Base-by-base conservation (phyloP, 1,140 invertebrate species). In the Pteromalus puparum region DNA sequence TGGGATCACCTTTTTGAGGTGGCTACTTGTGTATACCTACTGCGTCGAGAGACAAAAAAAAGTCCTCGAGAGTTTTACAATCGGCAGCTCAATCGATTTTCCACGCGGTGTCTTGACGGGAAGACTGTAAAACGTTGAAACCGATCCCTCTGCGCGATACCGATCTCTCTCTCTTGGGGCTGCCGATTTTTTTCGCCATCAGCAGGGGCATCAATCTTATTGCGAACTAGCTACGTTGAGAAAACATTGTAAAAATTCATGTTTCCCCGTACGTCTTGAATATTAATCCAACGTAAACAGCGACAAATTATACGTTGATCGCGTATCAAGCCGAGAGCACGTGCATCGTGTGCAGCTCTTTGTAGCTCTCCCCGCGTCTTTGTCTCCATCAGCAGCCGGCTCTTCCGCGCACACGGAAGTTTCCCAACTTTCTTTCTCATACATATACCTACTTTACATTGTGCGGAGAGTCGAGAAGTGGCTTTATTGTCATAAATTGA, bases 371-470 rank as follows among this genome's bases (percentile, higher is more conserved):
- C 48, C 13, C 48, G 53, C 3, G 53, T 21, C 53, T 61, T 61
- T 61, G 53, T n/a, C 53, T 6, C 4, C 53, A 48, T 2, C 46
- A 15, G 2, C 48, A 53, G 48, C 48, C 48, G 13, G 13, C 18
- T 61, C 18, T 61, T 61, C 53, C 53, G 18, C 18, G n/a, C 67
- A 18, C 67, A 30, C 68, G 68, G 72, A 74, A 74, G 34, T 76
- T 76, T 76, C 42, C 74, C 38, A 76, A 76, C 74, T 75, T 75
- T 75, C 34, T 34, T 42, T n/a, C 21, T 21, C 26, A 18, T 7
- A 6, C 12, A 6, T 28, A 72, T 18, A 30, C 68, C 1, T 42
- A 18, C 72, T 21, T 12, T 3, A 28, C 10, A 30, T 70, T 70
- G 28, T 70, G 28, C 10, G 26, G 24, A 70, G 34, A 74, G 68